phyloP scores from a whole-genome alignment of 35 echinoderm and acorn worm species.

The Lytechinus pictus region DNA sequence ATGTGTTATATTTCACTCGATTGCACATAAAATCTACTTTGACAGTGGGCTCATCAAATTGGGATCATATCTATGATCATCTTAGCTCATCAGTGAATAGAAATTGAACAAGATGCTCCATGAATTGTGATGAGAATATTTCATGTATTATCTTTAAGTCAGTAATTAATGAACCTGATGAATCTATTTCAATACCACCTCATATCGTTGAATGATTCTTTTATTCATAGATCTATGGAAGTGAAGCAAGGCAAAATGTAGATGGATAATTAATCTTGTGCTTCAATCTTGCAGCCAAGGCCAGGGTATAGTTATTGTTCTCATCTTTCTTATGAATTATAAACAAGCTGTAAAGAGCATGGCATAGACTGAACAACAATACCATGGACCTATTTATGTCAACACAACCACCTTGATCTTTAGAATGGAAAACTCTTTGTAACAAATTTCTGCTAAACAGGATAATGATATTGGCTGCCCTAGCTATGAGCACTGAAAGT shows the following conservation, averaged over 20 bases:
- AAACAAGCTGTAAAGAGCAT: background rate
- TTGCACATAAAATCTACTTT: too few species aligned
- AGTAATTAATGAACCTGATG: background rate
- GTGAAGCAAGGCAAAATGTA: background rate
- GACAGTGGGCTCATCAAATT: too few species aligned
- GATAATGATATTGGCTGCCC: background rate
- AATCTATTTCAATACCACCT: background rate
- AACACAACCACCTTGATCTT: background rate
- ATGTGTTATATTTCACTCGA: too few species aligned
- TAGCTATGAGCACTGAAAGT: background rate
- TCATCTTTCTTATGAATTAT: background rate
- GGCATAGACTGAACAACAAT: background rate
- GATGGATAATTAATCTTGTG: background rate
- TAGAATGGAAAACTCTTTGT: background rate
- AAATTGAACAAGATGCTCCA: too few species aligned
- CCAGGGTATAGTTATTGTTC: background rate
- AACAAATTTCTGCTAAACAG: background rate
- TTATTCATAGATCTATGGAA: background rate
- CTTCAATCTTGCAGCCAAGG: background rate
- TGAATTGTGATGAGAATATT: background rate
- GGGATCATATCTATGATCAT: too few species aligned
- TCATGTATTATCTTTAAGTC: background rate
- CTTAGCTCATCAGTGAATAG: too few species aligned
- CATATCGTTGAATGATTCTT: conserved; percentile 4
- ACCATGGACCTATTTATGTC: background rate